phyloP scores from a whole-genome alignment of 2,888 invertebrate genomes.

The Andrena trimmerana region DNA sequence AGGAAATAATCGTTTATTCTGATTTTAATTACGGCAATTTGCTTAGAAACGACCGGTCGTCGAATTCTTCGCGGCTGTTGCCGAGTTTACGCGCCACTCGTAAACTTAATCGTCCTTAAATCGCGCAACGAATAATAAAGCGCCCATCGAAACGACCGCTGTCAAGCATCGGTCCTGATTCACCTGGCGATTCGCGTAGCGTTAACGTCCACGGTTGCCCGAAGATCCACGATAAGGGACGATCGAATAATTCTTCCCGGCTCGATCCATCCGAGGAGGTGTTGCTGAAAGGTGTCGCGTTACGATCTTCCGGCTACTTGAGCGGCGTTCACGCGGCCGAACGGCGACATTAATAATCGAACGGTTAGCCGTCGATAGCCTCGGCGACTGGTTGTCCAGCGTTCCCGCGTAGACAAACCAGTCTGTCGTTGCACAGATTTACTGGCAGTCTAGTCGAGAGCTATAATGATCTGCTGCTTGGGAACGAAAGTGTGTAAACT shows the following conservation, averaged over 20 bases:
- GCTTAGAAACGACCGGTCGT: background rate
- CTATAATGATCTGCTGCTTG: constrained; percentile 30
- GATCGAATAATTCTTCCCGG: constrained; percentile 29
- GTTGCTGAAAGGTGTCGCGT: constrained; percentile 66
- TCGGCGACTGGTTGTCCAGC: constrained; percentile 16
- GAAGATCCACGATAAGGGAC: constrained; percentile 22
- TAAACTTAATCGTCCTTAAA: constrained; percentile 8
- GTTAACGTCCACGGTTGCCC: constrained; percentile 2
- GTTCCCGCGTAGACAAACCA: constrained; percentile 42
- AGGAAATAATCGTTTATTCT: background rate
- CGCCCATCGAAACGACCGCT: background rate
- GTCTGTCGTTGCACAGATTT: constrained; percentile 43
- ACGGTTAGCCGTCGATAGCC: constrained; percentile 40
- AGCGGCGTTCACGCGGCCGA: constrained; percentile 13
- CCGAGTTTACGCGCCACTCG: constrained; percentile 3
- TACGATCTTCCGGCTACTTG: constrained; percentile 58
- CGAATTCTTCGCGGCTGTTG: background rate
- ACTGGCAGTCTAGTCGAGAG: constrained; percentile 24
- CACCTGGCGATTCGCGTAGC: background rate
- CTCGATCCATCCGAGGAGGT: constrained; percentile 46
- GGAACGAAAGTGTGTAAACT: constrained; percentile 6
- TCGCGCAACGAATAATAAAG: constrained; percentile 7
- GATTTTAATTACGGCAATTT: background rate
- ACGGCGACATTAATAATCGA: constrained; percentile 62
- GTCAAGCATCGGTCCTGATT: constrained; percentile 1